Evolutionary conservation across 2,888 invertebrate genomes (phyloP), one percentile per base, ranked within the genome.

Genomic region (Ephialtes manifestator): DNA sequence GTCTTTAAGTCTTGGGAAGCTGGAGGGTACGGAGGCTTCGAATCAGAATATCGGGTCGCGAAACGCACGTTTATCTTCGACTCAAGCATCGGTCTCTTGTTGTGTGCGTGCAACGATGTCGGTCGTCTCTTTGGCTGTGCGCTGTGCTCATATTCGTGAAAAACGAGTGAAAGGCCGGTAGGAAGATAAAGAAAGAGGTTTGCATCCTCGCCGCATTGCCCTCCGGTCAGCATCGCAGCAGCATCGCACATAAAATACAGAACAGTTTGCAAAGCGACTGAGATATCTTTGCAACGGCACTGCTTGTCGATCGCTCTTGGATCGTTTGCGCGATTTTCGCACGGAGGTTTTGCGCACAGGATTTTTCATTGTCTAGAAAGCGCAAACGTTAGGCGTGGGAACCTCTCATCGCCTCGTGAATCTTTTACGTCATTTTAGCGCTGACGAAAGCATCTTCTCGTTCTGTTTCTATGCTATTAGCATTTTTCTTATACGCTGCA

Each of bases 81-180:
- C 53, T 48, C 31, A 18, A 24, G 31, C 31, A 18, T 18, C 75
- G 48, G 18, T 5, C 48, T n/a, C n/a, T n/a, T 31, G 46, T 20
- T 35, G 75, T 63, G 75, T 48, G 75, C 48, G 63, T 60, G 60
- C 74, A 74, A 46, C 46, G 74, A 72, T 74, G 58, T 46, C 46
- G 46, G 48, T 60, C 74, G 48, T 60, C 74, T 75, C 48, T 31
- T 55, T 15, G 24, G 24, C 31, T n/a, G n/a, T 15, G 58, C n/a
- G n/a, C 13, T 60, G 72, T 28, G 58, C 28, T 11, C 31, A 28
- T 48, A 20, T 63, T 60, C 63, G 63, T 51, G 81, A 85, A 85
- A 85, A 85, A 78, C 81, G 55, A 71, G 81, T 85, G 81, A 85
- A 85, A 81, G 84, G 81, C 84, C 31, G 58, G 24, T 20, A 2